These are phyloP conservation scores for Connochaetes taurinus DNA, from an alignment of 2,113 vertebrate genomes.

Conservation along the genomic window DNA sequence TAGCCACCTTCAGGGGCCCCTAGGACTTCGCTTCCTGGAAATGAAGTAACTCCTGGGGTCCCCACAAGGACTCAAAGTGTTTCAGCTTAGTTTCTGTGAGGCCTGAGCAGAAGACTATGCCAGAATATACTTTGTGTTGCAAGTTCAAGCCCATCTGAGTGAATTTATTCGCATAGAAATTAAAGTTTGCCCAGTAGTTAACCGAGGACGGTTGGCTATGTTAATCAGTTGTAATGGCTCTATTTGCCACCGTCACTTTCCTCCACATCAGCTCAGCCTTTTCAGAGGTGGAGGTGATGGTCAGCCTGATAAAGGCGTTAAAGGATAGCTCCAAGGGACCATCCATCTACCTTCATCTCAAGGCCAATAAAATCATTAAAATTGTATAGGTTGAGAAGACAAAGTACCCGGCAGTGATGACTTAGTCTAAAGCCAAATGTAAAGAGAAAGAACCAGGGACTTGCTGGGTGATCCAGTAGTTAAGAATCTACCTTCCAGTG, in stretches of 20 bases:
- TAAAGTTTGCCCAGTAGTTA: not conserved
- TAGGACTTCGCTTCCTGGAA: not conserved
- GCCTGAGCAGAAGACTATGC: not conserved
- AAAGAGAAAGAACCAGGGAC: not conserved
- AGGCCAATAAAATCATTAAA: not conserved
- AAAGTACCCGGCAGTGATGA: no score
- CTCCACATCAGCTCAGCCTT: not conserved
- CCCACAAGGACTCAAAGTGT: no score
- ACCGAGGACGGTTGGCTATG: not conserved
- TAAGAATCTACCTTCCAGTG: not conserved
- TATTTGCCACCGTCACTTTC: not conserved
- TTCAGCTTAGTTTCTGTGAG: not conserved
- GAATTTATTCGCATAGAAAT: not conserved
- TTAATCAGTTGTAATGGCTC: not conserved
- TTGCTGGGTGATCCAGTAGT: not conserved
- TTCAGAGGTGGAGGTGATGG: not conserved
- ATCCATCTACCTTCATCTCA: not conserved
- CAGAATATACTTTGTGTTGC: not conserved
- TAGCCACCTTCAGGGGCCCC: no score
- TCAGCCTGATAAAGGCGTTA: not conserved
- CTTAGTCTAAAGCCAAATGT: not conserved
- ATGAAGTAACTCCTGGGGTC: not conserved
- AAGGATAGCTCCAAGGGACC: not conserved
- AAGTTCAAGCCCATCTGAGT: not conserved
- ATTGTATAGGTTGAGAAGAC: not conserved